Percentiles rank a stretch among this genome's conserved stretches.
Evolutionary conservation across 2,113 vertebrate species (phyloP).

Genomic region (Hassar affinis): DNA sequence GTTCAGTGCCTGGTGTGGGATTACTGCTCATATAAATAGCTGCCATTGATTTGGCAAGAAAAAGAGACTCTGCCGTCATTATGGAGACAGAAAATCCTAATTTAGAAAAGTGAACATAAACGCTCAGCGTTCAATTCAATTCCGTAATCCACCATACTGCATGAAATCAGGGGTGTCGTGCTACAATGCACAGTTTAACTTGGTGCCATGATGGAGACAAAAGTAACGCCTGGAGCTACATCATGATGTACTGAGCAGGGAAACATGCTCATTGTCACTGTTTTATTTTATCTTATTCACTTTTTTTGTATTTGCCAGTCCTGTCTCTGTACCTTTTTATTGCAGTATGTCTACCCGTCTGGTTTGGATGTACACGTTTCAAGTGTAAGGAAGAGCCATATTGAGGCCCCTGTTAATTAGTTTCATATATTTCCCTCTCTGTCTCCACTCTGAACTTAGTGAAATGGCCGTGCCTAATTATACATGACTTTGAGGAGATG

Average conservation of each 20-base stretch:
- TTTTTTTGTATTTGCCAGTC: slow-evolving; percentile 63
- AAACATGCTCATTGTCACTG: slow-evolving; percentile 56
- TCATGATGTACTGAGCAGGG: slow-evolving; percentile 62
- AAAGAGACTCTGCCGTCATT: slow-evolving; percentile 74
- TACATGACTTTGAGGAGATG: slow-evolving; percentile 65
- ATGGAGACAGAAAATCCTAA: slow-evolving; percentile 78
- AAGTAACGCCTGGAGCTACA: slow-evolving; percentile 72
- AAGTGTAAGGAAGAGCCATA: slow-evolving; percentile 38
- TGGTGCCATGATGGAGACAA: slow-evolving; percentile 72
- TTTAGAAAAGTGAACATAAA: slow-evolving; percentile 78
- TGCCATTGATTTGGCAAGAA: slow-evolving; percentile 75
- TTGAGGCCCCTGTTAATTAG: slow-evolving; percentile 52
- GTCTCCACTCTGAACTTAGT: slow-evolving; percentile 47
- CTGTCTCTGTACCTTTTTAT: slow-evolving; percentile 52
- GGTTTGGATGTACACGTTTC: slow-evolving; percentile 39
- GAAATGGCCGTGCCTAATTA: slow-evolving; percentile 60
- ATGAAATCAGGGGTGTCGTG: slow-evolving; percentile 75
- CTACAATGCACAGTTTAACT: slow-evolving; percentile 74
- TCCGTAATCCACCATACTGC: slow-evolving; percentile 74
- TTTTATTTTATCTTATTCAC: slow-evolving; percentile 65
- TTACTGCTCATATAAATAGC: slow-evolving; percentile 77
- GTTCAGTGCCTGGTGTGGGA: slow-evolving; percentile 67
- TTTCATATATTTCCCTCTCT: slow-evolving; percentile 51
- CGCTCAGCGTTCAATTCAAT: slow-evolving; percentile 71
- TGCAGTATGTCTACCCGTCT: slow-evolving; percentile 48